Base-by-base conservation (phyloP, 2,797 vertebrate species). In the Cossypha dichroa region DNA sequence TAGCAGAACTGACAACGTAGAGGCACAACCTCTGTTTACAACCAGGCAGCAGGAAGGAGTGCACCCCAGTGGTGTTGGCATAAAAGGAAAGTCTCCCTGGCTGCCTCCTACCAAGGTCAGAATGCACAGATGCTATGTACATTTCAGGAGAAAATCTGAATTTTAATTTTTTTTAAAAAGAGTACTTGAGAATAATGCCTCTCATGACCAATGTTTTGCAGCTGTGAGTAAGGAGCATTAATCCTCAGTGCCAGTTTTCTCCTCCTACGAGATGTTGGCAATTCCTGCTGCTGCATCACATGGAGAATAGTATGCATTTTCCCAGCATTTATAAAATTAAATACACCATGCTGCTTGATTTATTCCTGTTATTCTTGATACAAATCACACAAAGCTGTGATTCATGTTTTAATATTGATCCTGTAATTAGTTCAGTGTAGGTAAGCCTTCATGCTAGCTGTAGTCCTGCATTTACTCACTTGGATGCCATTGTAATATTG, bases 391-490 rank as follows among this genome's bases (percentile, higher is more conserved):
- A 81, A 93, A 95, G 21, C 69, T 3, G 5, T 95, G 87, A 95
- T 75, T 94, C 66, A 62, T 85, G 46, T 86, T 91, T 72, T 68
- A 92, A 64, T 94, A 91, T 67, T 60, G 86, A 96, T 92, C 72
- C 84, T 83, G 68, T 76, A 83, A 95, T 93, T 85, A 96, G 74
- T 83, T 93, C 70, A 49, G n/a, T 45, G 56, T 49, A 89, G 75
- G 92, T 91, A 93, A 85, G 64, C 41, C 45, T 79, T 82, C 60
- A 34, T 1, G 8, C 54, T 64, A 79, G 70, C 45, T 60, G 60
- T 31, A 80, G 51, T 52, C 79, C 66, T 60, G 46, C 63, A 77
- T 90, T 94, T 93, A 84, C 64, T 81, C 79, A 22, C 87, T 72
- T 83, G 85, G 87, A 83, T 62, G 55, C 66, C 73, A 31, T 48